Base-by-base conservation (phyloP, 2,113 vertebrate species). In the Collichthys lucidus region DNA sequence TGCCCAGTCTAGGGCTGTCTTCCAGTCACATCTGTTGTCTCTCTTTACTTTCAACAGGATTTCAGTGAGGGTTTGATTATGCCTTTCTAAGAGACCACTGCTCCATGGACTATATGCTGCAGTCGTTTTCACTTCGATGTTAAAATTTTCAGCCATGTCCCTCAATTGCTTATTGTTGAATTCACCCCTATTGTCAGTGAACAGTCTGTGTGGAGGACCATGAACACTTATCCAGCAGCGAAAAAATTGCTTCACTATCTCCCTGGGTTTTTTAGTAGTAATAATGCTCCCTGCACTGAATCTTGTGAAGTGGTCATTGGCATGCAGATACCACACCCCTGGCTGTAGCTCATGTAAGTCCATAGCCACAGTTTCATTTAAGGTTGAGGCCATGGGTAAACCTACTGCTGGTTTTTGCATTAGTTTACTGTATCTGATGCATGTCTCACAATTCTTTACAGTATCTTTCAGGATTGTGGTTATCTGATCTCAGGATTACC, bases 271-370 rank as follows among this genome's bases (percentile, higher is more conserved):
- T 19, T 53, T 53, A 1, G 50, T 53, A 8, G 7, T n/a, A 2
- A 53, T 2, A 11, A 14, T 19, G 17, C 50, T 75, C 0, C 68
- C 77, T 64, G 69, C 46, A 52, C 69, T 86, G 47, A 90, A 90
- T 1, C n/a, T 12, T 47, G 47, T 85, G 42, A 87, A 82, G 0
- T 76, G 82, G 40, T 88, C 74, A 46, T 80, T 84, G 2, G 67
- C 40, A 14, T 40, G 19, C 2, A 31, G 56, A 29, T 59, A 59
- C 14, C 56, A 59, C 24, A 29, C 12, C 16, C 22, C 17, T 16
- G 17, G 49, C 17, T 50, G 17, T 8, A 50, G 17, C 17, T 50
- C 17, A 19, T 50, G 49, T 8, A 19, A 8, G 17, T 50, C 49
- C 17, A 50, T 19, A 8, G 49, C 17, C 7, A 50, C 49, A 19